These are phyloP conservation scores for Nanger granti DNA, from an alignment of 2,113 vertebrate species.

Conservation along the genomic window DNA sequence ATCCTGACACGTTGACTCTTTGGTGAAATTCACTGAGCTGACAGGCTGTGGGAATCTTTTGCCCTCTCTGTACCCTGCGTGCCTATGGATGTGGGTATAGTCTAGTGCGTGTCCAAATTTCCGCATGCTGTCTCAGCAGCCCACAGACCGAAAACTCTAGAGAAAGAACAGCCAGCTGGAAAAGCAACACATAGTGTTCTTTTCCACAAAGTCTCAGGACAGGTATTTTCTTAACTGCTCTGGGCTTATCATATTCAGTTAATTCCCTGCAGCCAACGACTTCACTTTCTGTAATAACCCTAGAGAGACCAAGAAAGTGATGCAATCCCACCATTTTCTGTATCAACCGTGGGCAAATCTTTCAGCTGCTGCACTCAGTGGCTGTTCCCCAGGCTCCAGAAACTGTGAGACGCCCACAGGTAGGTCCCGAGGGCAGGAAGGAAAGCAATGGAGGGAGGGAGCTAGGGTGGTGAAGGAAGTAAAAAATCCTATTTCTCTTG, in stretches of 20 bases:
- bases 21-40: neutral
- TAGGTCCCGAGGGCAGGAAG: neutral
- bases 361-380: neutral
- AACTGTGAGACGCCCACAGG: neutral
- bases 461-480: neutral
- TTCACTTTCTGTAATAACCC: conserved; percentile 30
- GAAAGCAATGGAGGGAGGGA: neutral
- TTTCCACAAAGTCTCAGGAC: neutral
- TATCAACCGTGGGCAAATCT: conserved; percentile 30
- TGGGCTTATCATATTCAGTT: neutral
- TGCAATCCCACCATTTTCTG: conserved; percentile 31
- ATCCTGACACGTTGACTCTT: neutral
- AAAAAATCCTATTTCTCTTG: conserved; percentile 9
- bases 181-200: neutral
- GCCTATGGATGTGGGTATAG: neutral
- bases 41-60: fast-evolving
- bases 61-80: neutral
- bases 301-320: conserved; percentile 54
- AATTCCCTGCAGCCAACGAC: conserved; percentile 19
- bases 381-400: conserved; percentile 34
- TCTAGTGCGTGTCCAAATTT: fast-evolving
- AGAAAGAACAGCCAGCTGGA: neutral
- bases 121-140: neutral
- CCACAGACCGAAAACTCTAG: neutral
- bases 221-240: conserved; percentile 8